Evolutionary conservation across 2,797 vertebrate species (phyloP).

Genomic region (Echeneis naucrates): DNA sequence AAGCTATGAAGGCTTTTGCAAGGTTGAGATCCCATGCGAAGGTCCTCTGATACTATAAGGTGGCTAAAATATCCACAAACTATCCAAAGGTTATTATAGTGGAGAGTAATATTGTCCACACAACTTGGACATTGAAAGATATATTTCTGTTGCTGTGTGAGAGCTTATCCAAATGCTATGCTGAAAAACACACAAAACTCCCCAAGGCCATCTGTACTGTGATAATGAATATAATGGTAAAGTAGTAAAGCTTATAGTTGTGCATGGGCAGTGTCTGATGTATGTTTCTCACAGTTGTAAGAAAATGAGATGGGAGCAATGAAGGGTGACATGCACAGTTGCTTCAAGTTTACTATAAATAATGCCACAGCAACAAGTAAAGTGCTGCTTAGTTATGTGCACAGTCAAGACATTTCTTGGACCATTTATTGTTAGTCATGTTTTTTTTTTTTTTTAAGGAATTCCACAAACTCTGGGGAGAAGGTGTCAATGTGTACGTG

Average conservation of each 20-base stretch:
- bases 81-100: background rate
- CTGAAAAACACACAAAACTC: constrained; percentile 33
- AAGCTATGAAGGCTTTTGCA: constrained; percentile 7
- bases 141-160: constrained; percentile 20
- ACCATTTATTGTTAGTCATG: background rate
- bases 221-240: constrained; percentile 8
- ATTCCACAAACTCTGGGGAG: constrained; percentile 1
- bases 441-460: background rate
- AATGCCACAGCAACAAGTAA: background rate
- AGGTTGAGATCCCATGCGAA: background rate
- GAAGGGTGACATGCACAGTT: background rate
- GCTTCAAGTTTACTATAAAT: background rate
- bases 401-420: background rate
- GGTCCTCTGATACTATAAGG: constrained; percentile 6
- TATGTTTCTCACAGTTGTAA: background rate
- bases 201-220: constrained; percentile 21
- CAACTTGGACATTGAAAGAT: constrained; percentile 4
- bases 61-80: background rate
- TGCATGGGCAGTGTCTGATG: background rate
- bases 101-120: background rate
- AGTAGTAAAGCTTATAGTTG: constrained; percentile 13
- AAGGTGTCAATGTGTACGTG: background rate
- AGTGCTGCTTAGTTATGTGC: background rate
- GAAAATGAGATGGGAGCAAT: background rate
- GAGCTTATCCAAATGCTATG: constrained; percentile 25